phyloP scores from a whole-genome alignment of 2,888 invertebrate species.

The Eupeodes luniger region DNA sequence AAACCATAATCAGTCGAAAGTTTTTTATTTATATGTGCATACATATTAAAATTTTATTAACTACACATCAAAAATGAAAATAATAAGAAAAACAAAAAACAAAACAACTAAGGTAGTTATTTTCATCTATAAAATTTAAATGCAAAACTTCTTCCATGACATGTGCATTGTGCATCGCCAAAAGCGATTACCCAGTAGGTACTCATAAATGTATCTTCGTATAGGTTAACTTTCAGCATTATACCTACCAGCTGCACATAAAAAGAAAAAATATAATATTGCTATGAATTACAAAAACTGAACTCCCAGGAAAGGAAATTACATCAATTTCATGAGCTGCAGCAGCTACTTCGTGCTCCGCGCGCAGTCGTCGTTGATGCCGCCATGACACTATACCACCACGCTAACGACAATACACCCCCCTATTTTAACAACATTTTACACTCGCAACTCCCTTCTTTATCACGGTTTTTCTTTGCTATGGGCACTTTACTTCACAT shows the following conservation, averaged over 20 bases:
- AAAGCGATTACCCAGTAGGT: constrained; percentile 4
- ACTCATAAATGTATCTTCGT: neutral
- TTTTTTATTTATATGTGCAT: neutral
- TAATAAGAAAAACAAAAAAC: neutral
- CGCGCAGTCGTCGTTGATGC: neutral
- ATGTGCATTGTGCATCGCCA: constrained; percentile 7
- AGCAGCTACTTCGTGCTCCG: constrained; percentile 42
- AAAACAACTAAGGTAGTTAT: neutral
- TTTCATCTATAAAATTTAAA: constrained; percentile 5
- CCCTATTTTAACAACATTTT: constrained; percentile 20
- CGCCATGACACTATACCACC: constrained; percentile 4
- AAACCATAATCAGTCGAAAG: no score
- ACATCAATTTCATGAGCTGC: constrained; percentile 50
- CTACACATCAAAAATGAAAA: neutral
- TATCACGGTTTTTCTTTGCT: constrained; percentile 11
- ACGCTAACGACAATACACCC: neutral
- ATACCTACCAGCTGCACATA: constrained; percentile 1
- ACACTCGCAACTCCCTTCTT: constrained; percentile 16
- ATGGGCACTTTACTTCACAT: constrained; percentile 18
- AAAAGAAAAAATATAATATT: constrained; percentile 42
- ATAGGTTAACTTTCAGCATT: neutral
- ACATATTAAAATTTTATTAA: neutral
- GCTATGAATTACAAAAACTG: constrained; percentile 52
- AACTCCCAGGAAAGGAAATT: constrained; percentile 61
- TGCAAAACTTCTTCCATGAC: constrained; percentile 17